Conservation (phyloP, 2,113 vertebrate species). For the Nothobranchius kuhntae region DNA sequence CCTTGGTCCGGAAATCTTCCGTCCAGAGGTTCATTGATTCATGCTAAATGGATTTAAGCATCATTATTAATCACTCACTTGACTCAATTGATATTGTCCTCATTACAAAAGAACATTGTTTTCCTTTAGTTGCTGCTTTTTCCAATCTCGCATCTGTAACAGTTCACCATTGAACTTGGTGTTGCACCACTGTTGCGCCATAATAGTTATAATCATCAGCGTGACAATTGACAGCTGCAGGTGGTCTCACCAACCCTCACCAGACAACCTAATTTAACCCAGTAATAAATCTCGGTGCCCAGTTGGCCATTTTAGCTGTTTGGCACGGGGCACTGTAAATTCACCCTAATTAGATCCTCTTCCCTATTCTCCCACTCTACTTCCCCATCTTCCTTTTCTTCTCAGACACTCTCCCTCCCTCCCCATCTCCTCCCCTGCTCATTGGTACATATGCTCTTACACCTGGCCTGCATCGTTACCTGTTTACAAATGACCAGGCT, state of each 20-base stretch:
- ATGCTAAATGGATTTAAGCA: constrained; percentile 70
- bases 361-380: constrained; percentile 58
- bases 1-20: constrained; percentile 60
- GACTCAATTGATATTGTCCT: constrained; percentile 62
- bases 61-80: constrained; percentile 68
- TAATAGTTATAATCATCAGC: constrained; percentile 61
- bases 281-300: constrained; percentile 74
- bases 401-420: constrained; percentile 43
- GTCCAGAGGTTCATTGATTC: constrained; percentile 74
- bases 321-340: constrained; percentile 76
- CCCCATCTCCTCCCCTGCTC: constrained; percentile 65
- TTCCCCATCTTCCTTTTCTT: constrained; percentile 51
- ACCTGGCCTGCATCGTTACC: constrained; percentile 94
- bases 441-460: constrained; percentile 84
- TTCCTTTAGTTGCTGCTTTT: not conserved
- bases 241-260: constrained; percentile 60
- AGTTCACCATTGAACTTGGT: constrained; percentile 11
- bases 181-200: constrained; percentile 32
- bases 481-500: constrained; percentile 96
- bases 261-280: constrained; percentile 75
- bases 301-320: constrained; percentile 77
- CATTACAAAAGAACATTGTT: constrained; percentile 52
- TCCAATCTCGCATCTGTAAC: constrained; percentile 14
- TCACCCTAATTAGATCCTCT: constrained; percentile 76
- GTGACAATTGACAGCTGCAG: constrained; percentile 69